Evolutionary conservation across 2,113 vertebrate species (phyloP).

Genomic region (Oreochromis tanganicae): DNA sequence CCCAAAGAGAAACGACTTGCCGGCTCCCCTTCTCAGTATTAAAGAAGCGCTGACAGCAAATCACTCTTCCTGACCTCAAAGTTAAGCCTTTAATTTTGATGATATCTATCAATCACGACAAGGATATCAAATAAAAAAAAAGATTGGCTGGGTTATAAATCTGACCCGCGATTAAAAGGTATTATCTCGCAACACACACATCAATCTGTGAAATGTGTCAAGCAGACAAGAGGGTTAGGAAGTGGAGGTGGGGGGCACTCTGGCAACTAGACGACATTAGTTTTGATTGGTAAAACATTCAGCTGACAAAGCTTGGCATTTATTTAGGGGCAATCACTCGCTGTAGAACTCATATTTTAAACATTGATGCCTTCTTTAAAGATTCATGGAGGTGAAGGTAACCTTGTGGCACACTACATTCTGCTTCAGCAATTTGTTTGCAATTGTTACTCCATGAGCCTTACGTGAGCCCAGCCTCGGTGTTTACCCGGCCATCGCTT

Average conservation of each 20-base stretch:
- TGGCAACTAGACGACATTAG: constrained; percentile 36
- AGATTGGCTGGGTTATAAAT: constrained; percentile 59
- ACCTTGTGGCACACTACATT: constrained; percentile 38
- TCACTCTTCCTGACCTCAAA: constrained; percentile 74
- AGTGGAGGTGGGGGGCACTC: not conserved
- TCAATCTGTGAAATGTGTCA: constrained; percentile 61
- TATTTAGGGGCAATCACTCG: constrained; percentile 32
- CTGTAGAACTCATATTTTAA: constrained; percentile 57
- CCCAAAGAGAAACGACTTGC: constrained; percentile 65
- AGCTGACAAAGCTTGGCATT: constrained; percentile 47
- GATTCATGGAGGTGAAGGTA: constrained; percentile 68
- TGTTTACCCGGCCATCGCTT: not conserved
- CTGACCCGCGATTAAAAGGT: constrained; percentile 64
- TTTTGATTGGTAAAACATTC: constrained; percentile 46
- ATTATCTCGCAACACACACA: constrained; percentile 55
- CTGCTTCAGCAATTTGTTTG: constrained; percentile 12
- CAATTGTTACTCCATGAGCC: constrained; percentile 5
- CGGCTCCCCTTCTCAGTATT: constrained; percentile 51
- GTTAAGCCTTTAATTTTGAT: constrained; percentile 71
- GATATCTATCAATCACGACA: constrained; percentile 72
- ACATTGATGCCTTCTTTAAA: constrained; percentile 61
- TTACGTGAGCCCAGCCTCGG: not conserved
- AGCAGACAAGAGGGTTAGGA: constrained; percentile 18
- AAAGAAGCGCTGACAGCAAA: constrained; percentile 68
- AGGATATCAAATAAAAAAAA: constrained; percentile 53